Conservation (phyloP, 2,888 invertebrate genomes). For the Cyrtodaria siliqua region DNA sequence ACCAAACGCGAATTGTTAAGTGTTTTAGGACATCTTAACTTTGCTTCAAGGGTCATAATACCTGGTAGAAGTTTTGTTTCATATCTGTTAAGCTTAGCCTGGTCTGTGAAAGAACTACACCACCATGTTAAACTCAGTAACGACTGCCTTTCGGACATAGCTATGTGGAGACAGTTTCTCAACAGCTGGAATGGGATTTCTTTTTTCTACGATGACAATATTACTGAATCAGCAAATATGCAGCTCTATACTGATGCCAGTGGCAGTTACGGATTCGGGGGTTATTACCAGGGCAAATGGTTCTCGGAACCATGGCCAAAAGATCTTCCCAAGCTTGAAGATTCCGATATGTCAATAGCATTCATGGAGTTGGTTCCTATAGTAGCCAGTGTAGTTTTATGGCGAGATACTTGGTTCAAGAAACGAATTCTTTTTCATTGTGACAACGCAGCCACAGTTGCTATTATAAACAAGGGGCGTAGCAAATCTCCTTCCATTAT, state of each 20-base stretch:
- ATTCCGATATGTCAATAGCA: background rate
- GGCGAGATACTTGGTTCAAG: conserved; percentile 28
- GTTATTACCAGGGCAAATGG: conserved; percentile 37
- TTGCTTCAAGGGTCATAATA: too few species aligned
- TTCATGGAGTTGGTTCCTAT: conserved; percentile 36
- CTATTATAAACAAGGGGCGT: conserved; percentile 31
- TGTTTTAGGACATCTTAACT: too few species aligned
- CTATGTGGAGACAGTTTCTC: conserved; percentile 46
- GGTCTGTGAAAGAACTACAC: too few species aligned
- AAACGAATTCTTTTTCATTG: conserved; percentile 32
- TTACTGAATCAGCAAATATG: conserved; percentile 31
- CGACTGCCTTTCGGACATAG: conserved; percentile 29
- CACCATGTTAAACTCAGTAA: too few species aligned
- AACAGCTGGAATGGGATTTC: conserved; percentile 50
- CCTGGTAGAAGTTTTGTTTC: too few species aligned
- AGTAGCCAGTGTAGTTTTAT: conserved; percentile 21
- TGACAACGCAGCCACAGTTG: conserved; percentile 32
- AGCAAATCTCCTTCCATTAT: conserved; percentile 31
- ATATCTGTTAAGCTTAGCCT: too few species aligned
- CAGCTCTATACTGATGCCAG: conserved; percentile 41
- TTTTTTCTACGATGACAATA: conserved; percentile 39
- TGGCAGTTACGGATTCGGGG: conserved; percentile 12
- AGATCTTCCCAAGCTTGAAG: background rate
- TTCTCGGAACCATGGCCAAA: conserved; percentile 41
- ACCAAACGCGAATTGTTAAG: too few species aligned